Percentiles rank a stretch among this genome's conserved stretches.
These are phyloP conservation scores for Magallana gigas DNA, from an alignment of 1,140 invertebrate genomes.

Conservation along the genomic window DNA sequence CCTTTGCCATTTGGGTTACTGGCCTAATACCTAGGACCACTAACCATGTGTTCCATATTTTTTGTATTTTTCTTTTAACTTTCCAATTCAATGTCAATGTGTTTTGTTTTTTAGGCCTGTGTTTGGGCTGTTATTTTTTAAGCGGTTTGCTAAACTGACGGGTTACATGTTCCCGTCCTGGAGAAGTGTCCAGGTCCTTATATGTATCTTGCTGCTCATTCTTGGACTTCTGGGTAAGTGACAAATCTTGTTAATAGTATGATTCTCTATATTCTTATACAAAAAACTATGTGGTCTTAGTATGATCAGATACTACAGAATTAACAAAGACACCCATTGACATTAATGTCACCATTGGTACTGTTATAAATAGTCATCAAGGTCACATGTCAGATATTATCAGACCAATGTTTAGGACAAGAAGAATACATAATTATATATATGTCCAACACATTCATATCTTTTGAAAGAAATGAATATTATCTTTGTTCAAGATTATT, in stretches of 20 bases:
- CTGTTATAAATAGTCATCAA: too few species aligned
- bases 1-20: too few species aligned
- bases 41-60: neutral
- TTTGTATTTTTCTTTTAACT: neutral
- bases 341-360: too few species aligned
- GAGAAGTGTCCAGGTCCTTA: conserved; percentile 68
- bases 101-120: conserved; percentile 68
- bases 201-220: conserved; percentile 77
- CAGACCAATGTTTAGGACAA: too few species aligned
- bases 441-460: neutral
- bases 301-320: too few species aligned
- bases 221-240: conserved; percentile 76
- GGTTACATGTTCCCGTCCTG: conserved; percentile 77
- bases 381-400: too few species aligned
- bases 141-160: conserved; percentile 75
- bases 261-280: too few species aligned
- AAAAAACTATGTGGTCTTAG: too few species aligned
- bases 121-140: conserved; percentile 78
- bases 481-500: conserved; percentile 20
- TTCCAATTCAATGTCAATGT: neutral
- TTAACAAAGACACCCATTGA: too few species aligned
- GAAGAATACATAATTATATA: too few species aligned
- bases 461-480: conserved; percentile 73
- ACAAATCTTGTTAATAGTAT: neutral
- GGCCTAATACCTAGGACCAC: too few species aligned